phyloP scores from a whole-genome alignment of 2,888 invertebrate genomes.

The Odontothrips loti region DNA sequence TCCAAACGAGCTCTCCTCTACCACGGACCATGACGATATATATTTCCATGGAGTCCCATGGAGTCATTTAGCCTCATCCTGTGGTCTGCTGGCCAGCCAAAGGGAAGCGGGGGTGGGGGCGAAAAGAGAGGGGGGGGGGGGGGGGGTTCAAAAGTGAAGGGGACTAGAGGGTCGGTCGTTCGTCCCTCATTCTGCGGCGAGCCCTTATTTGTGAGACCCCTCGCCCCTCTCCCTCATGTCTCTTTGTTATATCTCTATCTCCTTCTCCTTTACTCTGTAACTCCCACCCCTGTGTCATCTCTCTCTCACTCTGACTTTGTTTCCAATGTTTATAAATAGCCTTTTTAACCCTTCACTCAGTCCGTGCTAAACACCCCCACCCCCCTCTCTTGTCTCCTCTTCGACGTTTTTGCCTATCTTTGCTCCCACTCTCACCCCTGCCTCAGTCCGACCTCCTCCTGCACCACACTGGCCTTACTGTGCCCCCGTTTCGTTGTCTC shows the following conservation, averaged over 20 bases:
- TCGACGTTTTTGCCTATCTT: background rate
- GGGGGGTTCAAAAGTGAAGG: background rate
- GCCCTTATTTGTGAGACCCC: background rate
- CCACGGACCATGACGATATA: background rate
- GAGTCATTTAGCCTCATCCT: constrained; percentile 1
- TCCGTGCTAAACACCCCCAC: constrained; percentile 4
- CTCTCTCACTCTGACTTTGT: background rate
- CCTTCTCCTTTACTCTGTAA: background rate
- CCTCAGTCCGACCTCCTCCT: too few relatives aligned
- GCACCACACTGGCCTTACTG: background rate
- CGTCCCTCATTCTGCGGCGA: background rate
- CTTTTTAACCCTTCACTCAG: constrained; percentile 23
- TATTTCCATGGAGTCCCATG: background rate
- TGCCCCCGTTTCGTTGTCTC: background rate
- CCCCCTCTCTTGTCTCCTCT: background rate
- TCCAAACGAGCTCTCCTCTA: too few relatives aligned
- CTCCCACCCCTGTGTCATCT: background rate
- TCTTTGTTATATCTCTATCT: background rate
- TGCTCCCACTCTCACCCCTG: too few relatives aligned
- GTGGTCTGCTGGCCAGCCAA: background rate
- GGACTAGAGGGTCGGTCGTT: background rate
- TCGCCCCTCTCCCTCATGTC: background rate
- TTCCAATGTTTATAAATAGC: constrained; percentile 23
- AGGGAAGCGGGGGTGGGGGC: background rate
- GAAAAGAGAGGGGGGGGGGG: background rate